Evolutionary conservation across 2,113 vertebrate genomes (phyloP), one percentile per base, ranked within the genome.

Genomic region (Pterocles orientalis): DNA sequence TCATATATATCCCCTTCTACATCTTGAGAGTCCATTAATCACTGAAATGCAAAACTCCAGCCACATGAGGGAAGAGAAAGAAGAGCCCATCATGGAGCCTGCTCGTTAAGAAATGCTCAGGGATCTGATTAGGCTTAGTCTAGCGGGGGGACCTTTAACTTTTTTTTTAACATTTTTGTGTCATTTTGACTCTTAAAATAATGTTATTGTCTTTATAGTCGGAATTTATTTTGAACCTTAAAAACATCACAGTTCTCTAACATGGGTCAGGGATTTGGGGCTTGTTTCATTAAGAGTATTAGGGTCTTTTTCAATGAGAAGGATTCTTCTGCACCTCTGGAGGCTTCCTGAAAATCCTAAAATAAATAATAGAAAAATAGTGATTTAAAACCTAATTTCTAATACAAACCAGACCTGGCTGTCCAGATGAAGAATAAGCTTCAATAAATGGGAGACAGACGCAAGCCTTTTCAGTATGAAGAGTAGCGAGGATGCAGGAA

Each of bases 321-420:
- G 93, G 96, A 90, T 96, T 94, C 96, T 96, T 72, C 91, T 76
- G 10, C 73, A 81, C 86, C 96, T 97, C 95, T 94, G 58, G 94
- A 97, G 97, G 80, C 90, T 97, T 95, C 86, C 88, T 82, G 95
- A 93, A 96, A 95, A 97, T 98, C 97, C 97, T 97, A 96, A 98
- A 98, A 97, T 98, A 98, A 98, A 98, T 98, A 98, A 98, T 97
- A 96, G 97, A 98, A 98, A 98, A 98, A 97, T 96, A 97, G 97
- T 92, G 96, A 98, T 98, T 98, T 98, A 98, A 98, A 98, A 98
- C 97, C 97, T 98, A 98, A 98, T 98, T 98, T 98, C 97, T 97
- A 97, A 98, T 97, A 98, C 98, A 98, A 98, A 98, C 97, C 95
- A 97, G 97, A 92, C 90, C 95, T 97, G 66, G 95, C 97, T 98